Percentiles rank a stretch among this genome's conserved stretches.
Evolutionary conservation across 2,797 vertebrate genomes (phyloP).

Genomic region (Intellagama lesueurii): DNA sequence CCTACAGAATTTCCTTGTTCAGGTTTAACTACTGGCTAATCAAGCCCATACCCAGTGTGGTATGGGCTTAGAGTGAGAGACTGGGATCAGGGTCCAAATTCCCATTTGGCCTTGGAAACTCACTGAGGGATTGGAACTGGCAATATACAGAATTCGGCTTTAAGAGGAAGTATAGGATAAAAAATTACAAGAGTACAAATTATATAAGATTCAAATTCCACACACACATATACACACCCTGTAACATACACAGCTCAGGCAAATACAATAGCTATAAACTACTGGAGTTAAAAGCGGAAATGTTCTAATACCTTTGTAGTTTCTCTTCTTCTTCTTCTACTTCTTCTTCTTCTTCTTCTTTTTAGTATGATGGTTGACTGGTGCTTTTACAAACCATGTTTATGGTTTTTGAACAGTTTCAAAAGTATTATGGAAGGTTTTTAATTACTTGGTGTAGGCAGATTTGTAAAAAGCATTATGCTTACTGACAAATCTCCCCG

Average conservation of each 20-base stretch:
- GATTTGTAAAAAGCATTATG: background rate
- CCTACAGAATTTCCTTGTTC: background rate
- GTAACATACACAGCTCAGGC: constrained; percentile 4
- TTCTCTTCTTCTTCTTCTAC: too few species aligned
- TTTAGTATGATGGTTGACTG: too few species aligned
- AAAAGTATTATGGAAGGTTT: background rate
- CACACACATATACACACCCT: background rate
- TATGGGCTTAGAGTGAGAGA: too few species aligned
- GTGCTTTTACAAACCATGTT: background rate
- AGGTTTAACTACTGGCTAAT: constrained; percentile 36
- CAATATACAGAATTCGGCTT: background rate
- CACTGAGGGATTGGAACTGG: too few species aligned
- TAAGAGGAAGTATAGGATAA: constrained; percentile 32
- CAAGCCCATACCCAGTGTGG: background rate
- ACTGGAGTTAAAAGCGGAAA: constrained; percentile 6
- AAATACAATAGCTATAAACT: background rate
- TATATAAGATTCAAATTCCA: background rate
- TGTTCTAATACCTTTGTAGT: constrained; percentile 12
- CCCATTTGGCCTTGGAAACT: too few species aligned
- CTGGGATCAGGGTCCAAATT: too few species aligned
- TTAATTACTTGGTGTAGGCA: background rate
- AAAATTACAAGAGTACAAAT: constrained; percentile 28
- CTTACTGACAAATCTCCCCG: background rate
- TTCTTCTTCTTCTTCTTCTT: too few species aligned
- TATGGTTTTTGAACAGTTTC: background rate